Base-by-base conservation (phyloP, 1,140 invertebrate genomes). In the Babylonia areolata region DNA sequence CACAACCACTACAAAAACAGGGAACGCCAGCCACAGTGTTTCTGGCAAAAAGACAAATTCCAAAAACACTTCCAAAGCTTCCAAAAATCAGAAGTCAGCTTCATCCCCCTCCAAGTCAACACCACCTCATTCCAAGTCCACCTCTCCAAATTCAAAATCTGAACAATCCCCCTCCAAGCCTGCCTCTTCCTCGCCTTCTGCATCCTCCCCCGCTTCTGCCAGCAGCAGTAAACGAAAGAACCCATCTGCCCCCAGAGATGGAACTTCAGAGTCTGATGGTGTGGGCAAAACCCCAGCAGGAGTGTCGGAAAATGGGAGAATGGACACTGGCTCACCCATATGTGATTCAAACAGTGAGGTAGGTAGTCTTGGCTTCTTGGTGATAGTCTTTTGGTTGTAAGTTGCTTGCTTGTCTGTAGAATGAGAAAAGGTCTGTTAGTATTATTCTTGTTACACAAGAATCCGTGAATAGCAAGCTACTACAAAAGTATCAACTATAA, bases 331-430 rank as follows among this genome's bases (percentile, higher is more conserved):
- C 33, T 90, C 90, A 28, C 89, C 90, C 20, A 75, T 87, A 71
- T 91, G 89, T 88, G 91, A 92, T 88, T 88, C 83, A 73, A 90
- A 86, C 51, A 90, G 88, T 88, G 89, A 88, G 85, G 91, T 90
- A 83, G 86, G 88, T 88, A 64, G 3, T 77, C 12, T 5, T 1
- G 20, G 6, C 9, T 51, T 12, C 46, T 51, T 51, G 2, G 46
- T 51, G 46, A 51, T 51, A n/a, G n/a, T n/a, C n/a, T n/a, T n/a
- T n/a, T n/a, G n/a, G n/a, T n/a, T n/a, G n/a, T n/a, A n/a, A n/a
- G n/a, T n/a, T n/a, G n/a, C n/a, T n/a, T n/a, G n/a, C n/a, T n/a
- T n/a, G n/a, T n/a, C n/a, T n/a, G n/a, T n/a, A n/a, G n/a, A n/a
- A n/a, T n/a, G n/a, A n/a, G n/a, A n/a, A n/a, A n/a, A n/a, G n/a